Percentiles rank a stretch among this genome's conserved stretches.
phyloP scores from a whole-genome alignment of 2,888 invertebrate species.

The Nephrotoma flavescens region DNA sequence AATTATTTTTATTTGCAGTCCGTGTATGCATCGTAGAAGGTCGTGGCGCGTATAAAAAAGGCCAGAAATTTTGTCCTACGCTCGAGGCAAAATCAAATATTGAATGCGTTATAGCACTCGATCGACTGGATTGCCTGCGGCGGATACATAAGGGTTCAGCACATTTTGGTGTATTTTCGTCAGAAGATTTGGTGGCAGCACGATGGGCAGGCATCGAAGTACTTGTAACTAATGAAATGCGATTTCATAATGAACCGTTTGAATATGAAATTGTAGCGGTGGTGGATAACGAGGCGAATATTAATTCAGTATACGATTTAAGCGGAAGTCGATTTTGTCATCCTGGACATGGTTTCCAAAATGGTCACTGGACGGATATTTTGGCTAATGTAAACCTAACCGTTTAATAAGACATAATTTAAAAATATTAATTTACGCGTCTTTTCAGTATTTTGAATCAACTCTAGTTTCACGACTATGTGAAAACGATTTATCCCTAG shows the following conservation, averaged over 20 bases:
- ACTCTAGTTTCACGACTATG: slow-evolving; percentile 56
- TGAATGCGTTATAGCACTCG: slow-evolving; percentile 55
- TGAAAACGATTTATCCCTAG: slow-evolving; percentile 47
- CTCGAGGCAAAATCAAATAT: slow-evolving; percentile 44
- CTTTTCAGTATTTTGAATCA: slow-evolving; percentile 55
- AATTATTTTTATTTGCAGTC: slow-evolving; percentile 32
- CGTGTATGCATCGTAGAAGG: slow-evolving; percentile 58
- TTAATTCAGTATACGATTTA: slow-evolving; percentile 45
- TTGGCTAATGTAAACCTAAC: slow-evolving; percentile 48
- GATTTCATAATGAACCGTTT: slow-evolving; percentile 37
- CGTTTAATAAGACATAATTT: neutral
- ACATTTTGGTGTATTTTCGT: slow-evolving; percentile 70
- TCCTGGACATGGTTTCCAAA: slow-evolving; percentile 57
- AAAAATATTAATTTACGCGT: slow-evolving; percentile 6
- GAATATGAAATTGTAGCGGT: slow-evolving; percentile 52
- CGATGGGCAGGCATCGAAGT: slow-evolving; percentile 51
- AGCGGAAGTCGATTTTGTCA: slow-evolving; percentile 63
- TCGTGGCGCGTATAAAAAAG: slow-evolving; percentile 42
- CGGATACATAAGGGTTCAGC: slow-evolving; percentile 61
- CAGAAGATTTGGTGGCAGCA: slow-evolving; percentile 69
- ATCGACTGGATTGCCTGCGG: slow-evolving; percentile 69
- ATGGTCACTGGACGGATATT: slow-evolving; percentile 56
- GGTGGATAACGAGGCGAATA: slow-evolving; percentile 42
- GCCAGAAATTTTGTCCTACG: slow-evolving; percentile 46
- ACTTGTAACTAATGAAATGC: slow-evolving; percentile 53